phyloP scores from a whole-genome alignment of 2,888 invertebrate genomes.

The Lepidochitona cinerea region DNA sequence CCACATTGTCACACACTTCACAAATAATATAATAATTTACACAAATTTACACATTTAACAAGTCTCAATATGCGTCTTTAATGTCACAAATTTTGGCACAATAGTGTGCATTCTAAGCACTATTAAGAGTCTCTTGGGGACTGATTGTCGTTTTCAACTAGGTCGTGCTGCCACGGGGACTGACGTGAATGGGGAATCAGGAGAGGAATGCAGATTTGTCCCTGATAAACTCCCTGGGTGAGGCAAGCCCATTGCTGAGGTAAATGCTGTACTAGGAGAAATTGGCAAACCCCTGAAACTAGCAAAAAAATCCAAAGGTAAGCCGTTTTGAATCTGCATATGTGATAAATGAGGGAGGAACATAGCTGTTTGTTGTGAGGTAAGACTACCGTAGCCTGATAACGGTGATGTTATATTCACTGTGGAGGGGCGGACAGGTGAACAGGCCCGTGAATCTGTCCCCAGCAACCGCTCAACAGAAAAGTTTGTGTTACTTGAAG shows the following conservation, averaged over 20 bases:
- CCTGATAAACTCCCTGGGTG: not conserved
- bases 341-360: not conserved
- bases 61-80: no score
- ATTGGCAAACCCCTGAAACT: conserved; percentile 1
- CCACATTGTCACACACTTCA: no score
- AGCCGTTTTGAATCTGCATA: not conserved
- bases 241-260: not conserved
- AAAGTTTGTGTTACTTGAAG: conserved; percentile 63
- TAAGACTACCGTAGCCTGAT: not conserved
- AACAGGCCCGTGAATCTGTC: conserved; percentile 9
- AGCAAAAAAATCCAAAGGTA: not conserved
- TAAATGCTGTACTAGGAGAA: not conserved
- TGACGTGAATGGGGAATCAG: not conserved
- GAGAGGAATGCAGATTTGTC: not conserved
- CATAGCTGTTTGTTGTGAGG: not conserved
- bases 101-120: not conserved
- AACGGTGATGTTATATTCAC: not conserved
- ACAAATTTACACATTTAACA: no score
- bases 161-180: not conserved
- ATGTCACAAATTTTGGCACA: not conserved
- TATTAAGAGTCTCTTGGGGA: no score
- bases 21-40: no score
- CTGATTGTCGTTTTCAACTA: not conserved
- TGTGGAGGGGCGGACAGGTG: not conserved
- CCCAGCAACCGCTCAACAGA: conserved; percentile 73